Conservation (phyloP, 2,113 vertebrate species). For the Oophaga pumilio region DNA sequence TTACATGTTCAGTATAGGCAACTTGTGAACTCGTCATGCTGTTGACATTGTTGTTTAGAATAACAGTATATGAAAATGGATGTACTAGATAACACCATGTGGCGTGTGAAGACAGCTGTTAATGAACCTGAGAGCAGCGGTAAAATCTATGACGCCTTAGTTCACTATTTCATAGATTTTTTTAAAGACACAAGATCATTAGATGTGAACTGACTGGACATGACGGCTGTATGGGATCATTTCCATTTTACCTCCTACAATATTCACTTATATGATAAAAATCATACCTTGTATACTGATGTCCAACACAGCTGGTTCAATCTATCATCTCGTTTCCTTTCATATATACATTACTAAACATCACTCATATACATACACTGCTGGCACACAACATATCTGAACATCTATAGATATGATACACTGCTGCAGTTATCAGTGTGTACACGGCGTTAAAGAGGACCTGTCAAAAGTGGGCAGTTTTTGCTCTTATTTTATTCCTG, state of each 20-base stretch:
- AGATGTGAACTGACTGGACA: not conserved
- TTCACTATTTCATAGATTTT: not conserved
- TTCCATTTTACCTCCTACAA: not conserved
- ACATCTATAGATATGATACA: not conserved
- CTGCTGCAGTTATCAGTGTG: not conserved
- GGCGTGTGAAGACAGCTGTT: not conserved
- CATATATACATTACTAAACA: not conserved
- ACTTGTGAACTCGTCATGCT: not conserved
- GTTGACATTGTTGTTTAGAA: constrained; percentile 15
- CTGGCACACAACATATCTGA: not conserved
- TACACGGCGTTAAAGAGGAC: not conserved
- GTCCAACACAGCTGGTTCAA: not conserved
- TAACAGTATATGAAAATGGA: not conserved
- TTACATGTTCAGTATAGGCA: not conserved
- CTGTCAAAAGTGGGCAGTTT: too few relatives aligned
- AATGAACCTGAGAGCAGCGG: not conserved
- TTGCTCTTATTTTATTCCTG: too few relatives aligned
- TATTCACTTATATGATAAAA: not conserved
- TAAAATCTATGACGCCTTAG: not conserved
- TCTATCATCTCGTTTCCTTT: not conserved
- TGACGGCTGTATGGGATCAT: not conserved
- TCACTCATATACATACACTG: not conserved
- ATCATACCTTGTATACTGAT: not conserved
- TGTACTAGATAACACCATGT: not conserved
- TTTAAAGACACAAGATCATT: constrained; percentile 4